phyloP scores from a whole-genome alignment of 2,888 invertebrate species.

The Campopleginae sp. region DNA sequence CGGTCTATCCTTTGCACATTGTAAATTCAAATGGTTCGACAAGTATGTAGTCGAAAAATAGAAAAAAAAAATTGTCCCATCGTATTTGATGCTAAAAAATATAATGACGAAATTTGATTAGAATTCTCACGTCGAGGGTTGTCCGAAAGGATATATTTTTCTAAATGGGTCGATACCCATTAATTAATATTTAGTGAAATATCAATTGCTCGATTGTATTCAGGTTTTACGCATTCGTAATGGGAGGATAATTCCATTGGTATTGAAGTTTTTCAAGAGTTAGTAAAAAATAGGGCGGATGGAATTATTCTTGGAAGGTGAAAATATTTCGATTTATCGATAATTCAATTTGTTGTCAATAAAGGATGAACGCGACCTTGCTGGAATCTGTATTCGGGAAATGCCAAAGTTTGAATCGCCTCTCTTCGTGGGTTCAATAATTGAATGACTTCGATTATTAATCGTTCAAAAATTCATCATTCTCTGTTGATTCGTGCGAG shows the following conservation, averaged over 20 bases:
- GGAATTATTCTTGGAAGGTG: background rate
- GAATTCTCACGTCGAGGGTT: too few relatives aligned
- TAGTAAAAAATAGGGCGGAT: background rate
- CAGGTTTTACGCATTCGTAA: background rate
- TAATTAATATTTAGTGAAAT: background rate
- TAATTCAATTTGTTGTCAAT: background rate
- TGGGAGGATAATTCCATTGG: background rate
- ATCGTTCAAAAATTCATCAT: background rate
- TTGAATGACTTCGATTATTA: background rate
- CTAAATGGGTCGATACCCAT: background rate
- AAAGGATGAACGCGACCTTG: background rate
- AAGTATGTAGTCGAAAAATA: too few relatives aligned
- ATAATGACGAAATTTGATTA: too few relatives aligned
- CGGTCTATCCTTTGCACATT: too few relatives aligned
- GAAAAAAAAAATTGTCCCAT: too few relatives aligned
- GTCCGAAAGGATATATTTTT: background rate
- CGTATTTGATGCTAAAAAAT: too few relatives aligned
- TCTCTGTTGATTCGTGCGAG: background rate
- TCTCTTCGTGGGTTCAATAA: background rate
- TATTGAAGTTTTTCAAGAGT: background rate
- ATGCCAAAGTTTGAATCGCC: background rate
- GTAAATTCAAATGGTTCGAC: too few relatives aligned
- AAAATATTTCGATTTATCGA: background rate
- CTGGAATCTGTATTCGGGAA: background rate
- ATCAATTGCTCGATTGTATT: background rate